phyloP scores from a whole-genome alignment of 1,140 invertebrate species.

The Aphaenogaster ashmeadi region DNA sequence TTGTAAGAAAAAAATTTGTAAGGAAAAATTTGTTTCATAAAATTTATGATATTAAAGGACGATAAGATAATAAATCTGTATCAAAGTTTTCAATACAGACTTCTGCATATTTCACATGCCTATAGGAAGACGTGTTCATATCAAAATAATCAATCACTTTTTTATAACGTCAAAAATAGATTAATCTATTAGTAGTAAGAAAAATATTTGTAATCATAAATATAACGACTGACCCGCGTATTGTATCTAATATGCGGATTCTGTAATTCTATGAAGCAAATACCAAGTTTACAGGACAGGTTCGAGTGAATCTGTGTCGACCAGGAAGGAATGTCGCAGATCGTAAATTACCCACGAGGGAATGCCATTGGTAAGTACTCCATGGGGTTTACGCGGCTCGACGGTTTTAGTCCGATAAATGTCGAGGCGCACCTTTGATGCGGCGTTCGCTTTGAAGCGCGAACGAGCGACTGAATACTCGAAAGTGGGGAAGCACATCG shows the following conservation, averaged over 20 bases:
- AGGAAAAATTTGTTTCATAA: not conserved
- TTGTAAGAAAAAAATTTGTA: not conserved
- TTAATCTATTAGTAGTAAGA: not conserved
- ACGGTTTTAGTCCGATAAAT: slow-evolving; percentile 70
- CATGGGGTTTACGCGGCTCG: slow-evolving; percentile 59
- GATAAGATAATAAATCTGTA: slow-evolving; percentile 9
- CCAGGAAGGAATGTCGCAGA: slow-evolving; percentile 49
- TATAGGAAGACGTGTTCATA: not conserved
- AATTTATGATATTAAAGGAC: not conserved
- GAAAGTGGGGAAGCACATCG: slow-evolving; percentile 65
- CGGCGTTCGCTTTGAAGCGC: slow-evolving; percentile 69
- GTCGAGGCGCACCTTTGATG: slow-evolving; percentile 70
- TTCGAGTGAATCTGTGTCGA: not conserved
- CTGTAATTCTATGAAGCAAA: not conserved
- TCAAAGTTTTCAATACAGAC: not conserved
- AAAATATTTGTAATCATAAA: not conserved
- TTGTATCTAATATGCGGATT: not conserved
- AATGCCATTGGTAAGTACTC: slow-evolving; percentile 48
- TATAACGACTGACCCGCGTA: not conserved
- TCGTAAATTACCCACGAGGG: slow-evolving; percentile 56
- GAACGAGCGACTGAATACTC: slow-evolving; percentile 64
- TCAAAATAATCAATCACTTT: slow-evolving; percentile 5
- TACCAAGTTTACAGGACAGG: not conserved
- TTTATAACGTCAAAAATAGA: not conserved
- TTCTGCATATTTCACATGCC: not conserved